Percentiles rank a stretch among this genome's conserved stretches.
Evolutionary conservation across 2,113 vertebrate genomes (phyloP).

Genomic region (Amazona guildingii): DNA sequence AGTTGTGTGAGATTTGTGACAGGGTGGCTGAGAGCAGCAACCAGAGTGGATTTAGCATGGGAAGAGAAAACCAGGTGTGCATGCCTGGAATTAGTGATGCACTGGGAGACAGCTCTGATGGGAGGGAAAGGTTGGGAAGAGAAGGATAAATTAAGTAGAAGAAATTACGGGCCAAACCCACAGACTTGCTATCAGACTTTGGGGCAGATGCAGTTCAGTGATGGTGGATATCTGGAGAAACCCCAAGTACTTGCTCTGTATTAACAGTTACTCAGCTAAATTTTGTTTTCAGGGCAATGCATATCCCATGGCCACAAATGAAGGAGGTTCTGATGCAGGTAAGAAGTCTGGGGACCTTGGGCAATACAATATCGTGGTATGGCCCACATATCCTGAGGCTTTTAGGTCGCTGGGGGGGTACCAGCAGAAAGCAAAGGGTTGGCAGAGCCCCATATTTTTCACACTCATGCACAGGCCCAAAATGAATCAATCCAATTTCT

Average conservation of each 20-base stretch:
- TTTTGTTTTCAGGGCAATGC: neutral
- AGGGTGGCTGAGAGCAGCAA: neutral
- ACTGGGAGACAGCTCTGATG: neutral
- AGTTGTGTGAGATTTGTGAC: neutral
- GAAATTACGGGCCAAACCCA: neutral
- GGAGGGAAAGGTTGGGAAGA: neutral
- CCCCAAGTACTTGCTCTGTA: neutral
- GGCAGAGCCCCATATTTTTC: neutral
- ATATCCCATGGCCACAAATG: accelerated
- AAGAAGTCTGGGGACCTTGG: neutral
- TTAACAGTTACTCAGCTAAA: neutral
- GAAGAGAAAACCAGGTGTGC: accelerated
- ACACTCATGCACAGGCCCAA: neutral
- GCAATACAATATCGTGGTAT: neutral
- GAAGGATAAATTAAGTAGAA: neutral
- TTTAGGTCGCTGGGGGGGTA: neutral
- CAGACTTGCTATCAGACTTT: accelerated
- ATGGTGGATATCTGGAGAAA: neutral
- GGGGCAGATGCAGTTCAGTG: neutral
- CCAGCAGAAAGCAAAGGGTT: neutral
- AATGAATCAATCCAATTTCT: accelerated
- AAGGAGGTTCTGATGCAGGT: neutral
- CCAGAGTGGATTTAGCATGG: accelerated
- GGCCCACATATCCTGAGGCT: accelerated
- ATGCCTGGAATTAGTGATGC: neutral